A percentile compares a stretch with the other conserved stretches of the same genome.
These are phyloP conservation scores for Cyrtorhinus lividipennis DNA, from an alignment of 1,140 invertebrate species.

Conservation along the genomic window DNA sequence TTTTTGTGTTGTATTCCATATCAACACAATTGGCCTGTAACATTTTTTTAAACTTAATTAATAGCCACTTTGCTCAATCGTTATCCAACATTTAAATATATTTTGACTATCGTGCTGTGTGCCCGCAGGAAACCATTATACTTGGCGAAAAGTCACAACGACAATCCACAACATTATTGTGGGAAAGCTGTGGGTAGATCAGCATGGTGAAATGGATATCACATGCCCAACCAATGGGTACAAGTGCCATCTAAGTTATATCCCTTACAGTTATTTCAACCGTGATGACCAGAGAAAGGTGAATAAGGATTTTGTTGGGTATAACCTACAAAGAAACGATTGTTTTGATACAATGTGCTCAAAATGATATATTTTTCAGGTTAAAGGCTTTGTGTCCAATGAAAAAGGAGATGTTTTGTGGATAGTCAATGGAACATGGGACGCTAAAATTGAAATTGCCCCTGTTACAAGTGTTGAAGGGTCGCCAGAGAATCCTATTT, in stretches of 20 bases:
- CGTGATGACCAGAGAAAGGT: constrained; percentile 74
- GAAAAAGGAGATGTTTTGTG: constrained; percentile 45
- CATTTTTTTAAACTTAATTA: too few species aligned
- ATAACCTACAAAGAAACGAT: background rate
- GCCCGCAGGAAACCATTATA: constrained; percentile 82
- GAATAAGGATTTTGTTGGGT: background rate
- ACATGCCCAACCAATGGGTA: constrained; percentile 73
- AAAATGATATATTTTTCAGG: constrained; percentile 32
- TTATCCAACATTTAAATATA: too few species aligned
- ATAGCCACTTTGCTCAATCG: too few species aligned
- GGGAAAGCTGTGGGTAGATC: constrained; percentile 98
- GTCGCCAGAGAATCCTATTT: constrained; percentile 63
- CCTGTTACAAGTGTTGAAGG: constrained; percentile 64
- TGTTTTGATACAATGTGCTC: background rate
- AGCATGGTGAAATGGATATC: constrained; percentile 98
- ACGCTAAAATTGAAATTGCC: constrained; percentile 84
- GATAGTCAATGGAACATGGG: constrained; percentile 90
- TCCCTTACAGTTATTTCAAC: constrained; percentile 96
- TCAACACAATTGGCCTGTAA: too few species aligned
- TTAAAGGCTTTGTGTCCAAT: constrained; percentile 53
- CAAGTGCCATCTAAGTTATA: constrained; percentile 89
- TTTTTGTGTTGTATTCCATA: too few species aligned
- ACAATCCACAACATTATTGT: constrained; percentile 99
- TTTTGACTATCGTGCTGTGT: too few species aligned
- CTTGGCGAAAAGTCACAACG: constrained; percentile 96